Conservation (phyloP, 2,888 invertebrate species). For the Megalurothrips usitatus region DNA sequence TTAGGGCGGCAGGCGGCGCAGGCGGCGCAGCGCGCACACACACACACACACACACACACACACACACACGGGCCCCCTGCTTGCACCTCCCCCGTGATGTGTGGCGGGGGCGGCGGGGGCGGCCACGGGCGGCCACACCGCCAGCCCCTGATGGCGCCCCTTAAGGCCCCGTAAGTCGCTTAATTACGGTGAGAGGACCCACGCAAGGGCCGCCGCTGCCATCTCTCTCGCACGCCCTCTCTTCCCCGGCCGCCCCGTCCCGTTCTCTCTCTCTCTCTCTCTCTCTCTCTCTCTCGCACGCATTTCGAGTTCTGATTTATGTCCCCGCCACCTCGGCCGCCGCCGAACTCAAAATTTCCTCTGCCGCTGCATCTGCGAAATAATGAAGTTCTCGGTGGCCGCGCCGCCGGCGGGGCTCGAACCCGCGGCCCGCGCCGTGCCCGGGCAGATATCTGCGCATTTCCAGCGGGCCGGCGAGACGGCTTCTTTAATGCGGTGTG, state of each 20-base stretch:
- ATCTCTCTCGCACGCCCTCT: neutral
- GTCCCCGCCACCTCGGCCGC: neutral
- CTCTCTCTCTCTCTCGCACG: neutral
- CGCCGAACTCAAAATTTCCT: no score
- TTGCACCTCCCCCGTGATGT: neutral
- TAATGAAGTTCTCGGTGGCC: no score
- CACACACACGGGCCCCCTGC: neutral
- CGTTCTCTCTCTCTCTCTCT: no score
- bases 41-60: no score
- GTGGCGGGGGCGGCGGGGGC: neutral
- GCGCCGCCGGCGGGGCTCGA: no score
- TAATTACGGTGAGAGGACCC: neutral
- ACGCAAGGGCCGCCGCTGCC: neutral
- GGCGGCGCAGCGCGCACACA: no score
- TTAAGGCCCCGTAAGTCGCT: constrained; percentile 21
- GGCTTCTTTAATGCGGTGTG: no score
- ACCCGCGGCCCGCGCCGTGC: no score
- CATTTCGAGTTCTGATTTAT: neutral
- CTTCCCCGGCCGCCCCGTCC: neutral
- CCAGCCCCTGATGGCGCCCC: neutral
- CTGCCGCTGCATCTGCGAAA: no score
- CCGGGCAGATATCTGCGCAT: no score
- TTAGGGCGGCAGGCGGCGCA: neutral
- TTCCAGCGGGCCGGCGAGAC: no score
- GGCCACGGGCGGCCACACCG: neutral